phyloP scores from a whole-genome alignment of 2,113 vertebrate genomes.

The Etheostoma cragini region DNA sequence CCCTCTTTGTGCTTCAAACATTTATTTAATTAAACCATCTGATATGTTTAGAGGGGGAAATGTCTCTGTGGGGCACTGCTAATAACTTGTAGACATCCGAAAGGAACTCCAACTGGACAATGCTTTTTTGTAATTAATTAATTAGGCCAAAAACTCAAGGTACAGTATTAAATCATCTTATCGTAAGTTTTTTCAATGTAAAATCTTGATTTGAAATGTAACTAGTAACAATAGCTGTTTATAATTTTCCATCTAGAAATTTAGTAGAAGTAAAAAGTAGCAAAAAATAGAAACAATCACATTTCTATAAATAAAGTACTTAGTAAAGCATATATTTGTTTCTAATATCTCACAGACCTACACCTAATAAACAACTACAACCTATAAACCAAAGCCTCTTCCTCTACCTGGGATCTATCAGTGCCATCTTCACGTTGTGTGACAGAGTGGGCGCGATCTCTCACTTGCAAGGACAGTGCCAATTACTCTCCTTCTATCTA shows the following conservation, averaged over 20 bases:
- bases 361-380: constrained; percentile 1
- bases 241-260: not conserved
- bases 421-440: constrained; percentile 45
- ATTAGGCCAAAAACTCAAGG: not conserved
- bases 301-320: too few species aligned
- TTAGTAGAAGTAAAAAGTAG: not conserved
- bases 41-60: too few species aligned
- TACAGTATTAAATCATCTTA: not conserved
- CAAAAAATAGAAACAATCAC: not conserved
- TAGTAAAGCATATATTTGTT: not conserved
- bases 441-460: constrained; percentile 44
- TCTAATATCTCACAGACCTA: not conserved
- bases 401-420: constrained; percentile 19
- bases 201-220: not conserved
- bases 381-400: not conserved
- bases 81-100: too few species aligned
- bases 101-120: too few species aligned
- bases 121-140: not conserved
- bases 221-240: not conserved
- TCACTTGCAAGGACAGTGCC: constrained; percentile 64
- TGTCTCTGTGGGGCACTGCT: not conserved
- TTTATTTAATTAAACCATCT: not conserved
- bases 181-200: not conserved
- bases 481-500: constrained; percentile 68
- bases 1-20: not conserved